Percentiles rank a stretch among this genome's conserved stretches.
Evolutionary conservation across 2,888 invertebrate species (phyloP).

Genomic region (Gibbula magus): DNA sequence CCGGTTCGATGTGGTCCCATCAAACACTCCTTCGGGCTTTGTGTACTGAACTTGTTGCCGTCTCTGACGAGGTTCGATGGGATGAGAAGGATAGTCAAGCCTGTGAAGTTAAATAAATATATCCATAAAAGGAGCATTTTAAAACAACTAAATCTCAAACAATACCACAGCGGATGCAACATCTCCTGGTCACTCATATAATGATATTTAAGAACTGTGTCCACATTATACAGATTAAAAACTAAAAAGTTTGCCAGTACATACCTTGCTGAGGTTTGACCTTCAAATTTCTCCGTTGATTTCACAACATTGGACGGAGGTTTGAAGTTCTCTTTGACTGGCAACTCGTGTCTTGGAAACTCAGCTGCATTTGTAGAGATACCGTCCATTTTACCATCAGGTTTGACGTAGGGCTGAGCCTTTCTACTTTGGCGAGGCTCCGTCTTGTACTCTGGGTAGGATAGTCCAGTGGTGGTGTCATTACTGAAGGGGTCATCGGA

Average conservation of each 20-base stretch:
- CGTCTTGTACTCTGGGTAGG: background rate
- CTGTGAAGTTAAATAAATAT: background rate
- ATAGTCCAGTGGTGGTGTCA: slow-evolving; percentile 27
- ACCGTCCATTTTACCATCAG: slow-evolving; percentile 12
- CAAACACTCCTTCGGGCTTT: slow-evolving; percentile 19
- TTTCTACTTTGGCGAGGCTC: slow-evolving; percentile 51
- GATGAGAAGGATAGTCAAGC: background rate
- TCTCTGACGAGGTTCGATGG: background rate
- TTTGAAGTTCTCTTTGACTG: background rate
- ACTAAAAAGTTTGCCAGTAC: no score
- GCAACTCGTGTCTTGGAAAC: background rate
- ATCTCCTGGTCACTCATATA: no score
- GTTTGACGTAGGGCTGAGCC: background rate
- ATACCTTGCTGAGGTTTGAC: slow-evolving; percentile 54
- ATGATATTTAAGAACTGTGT: no score
- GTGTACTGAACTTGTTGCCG: background rate
- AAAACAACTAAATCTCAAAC: no score
- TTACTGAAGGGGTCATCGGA: slow-evolving; percentile 4
- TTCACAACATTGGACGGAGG: slow-evolving; percentile 47
- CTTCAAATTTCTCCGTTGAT: slow-evolving; percentile 43
- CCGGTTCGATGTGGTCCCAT: slow-evolving; percentile 42
- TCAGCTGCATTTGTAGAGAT: background rate
- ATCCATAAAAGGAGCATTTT: no score
- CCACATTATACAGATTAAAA: no score
- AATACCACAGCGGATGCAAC: no score